These are phyloP conservation scores for Zapus hudsonius DNA, from an alignment of 2,113 vertebrate genomes.

Conservation along the genomic window DNA sequence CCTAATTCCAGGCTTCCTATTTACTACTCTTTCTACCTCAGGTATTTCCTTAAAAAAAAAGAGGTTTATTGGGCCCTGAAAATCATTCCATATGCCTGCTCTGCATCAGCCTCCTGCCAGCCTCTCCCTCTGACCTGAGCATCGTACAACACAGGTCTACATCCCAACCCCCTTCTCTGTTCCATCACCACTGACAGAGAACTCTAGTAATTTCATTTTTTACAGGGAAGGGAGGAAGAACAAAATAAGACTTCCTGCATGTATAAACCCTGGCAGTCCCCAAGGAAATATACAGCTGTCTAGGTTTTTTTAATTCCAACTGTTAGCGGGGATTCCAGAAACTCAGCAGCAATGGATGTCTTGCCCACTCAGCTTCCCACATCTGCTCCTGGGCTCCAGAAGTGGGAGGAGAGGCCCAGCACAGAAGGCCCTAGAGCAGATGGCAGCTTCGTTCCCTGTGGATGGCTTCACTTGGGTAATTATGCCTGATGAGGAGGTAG, in stretches of 20 bases:
- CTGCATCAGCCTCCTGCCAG: not conserved
- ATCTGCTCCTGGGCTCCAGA: conserved; percentile 49
- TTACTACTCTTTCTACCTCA: not conserved
- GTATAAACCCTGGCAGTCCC: not conserved
- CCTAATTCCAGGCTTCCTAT: too few relatives aligned
- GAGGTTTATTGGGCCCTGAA: not conserved
- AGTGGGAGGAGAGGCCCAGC: not conserved
- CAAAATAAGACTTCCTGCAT: not conserved
- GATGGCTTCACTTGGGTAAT: conserved; percentile 44
- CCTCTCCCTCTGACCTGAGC: not conserved
- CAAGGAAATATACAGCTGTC: not conserved
- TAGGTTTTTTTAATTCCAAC: not conserved
- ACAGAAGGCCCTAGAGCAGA: conserved; percentile 31
- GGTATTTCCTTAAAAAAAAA: not conserved
- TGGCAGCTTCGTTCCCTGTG: not conserved
- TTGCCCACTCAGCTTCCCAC: conserved; percentile 37
- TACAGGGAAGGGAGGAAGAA: not conserved
- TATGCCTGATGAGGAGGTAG: not conserved
- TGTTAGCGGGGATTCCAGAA: not conserved
- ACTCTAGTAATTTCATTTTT: not conserved
- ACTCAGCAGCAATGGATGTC: not conserved
- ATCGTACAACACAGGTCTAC: not conserved
- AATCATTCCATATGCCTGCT: not conserved
- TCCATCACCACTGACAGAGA: not conserved
- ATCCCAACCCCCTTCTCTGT: not conserved